phyloP scores from a whole-genome alignment of 2,888 invertebrate genomes.

The Sclerodermus sp. region DNA sequence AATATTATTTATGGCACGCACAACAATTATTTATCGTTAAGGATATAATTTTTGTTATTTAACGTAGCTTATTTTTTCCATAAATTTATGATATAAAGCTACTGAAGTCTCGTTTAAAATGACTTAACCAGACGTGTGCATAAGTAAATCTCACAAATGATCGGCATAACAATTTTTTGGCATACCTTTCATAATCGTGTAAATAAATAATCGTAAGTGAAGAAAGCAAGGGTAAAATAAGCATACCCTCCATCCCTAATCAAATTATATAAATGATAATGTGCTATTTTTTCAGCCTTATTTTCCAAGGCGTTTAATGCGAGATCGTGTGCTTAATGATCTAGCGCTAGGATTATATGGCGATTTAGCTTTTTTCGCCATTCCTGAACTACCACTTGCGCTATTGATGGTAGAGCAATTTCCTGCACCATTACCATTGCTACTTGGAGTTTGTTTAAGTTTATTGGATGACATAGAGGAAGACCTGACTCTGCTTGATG shows the following conservation, averaged over 20 bases:
- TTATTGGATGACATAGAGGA: conserved; percentile 28
- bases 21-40: too few species aligned
- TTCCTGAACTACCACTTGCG: conserved; percentile 22
- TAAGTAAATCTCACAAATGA: too few species aligned
- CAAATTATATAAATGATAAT: not conserved
- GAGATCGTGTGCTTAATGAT: conserved; percentile 50
- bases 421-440: conserved; percentile 15
- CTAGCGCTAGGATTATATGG: conserved; percentile 48
- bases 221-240: conserved; percentile 17
- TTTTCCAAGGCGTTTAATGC: conserved; percentile 52
- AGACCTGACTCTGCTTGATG: conserved; percentile 27
- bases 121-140: too few species aligned
- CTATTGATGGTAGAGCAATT: conserved; percentile 25
- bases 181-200: conserved; percentile 9
- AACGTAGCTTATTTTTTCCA: too few species aligned
- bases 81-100: too few species aligned
- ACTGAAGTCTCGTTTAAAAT: too few species aligned
- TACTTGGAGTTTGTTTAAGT: conserved; percentile 22
- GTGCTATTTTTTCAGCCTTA: conserved; percentile 25
- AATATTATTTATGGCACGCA: too few species aligned
- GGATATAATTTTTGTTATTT: too few species aligned
- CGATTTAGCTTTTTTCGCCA: conserved; percentile 48
- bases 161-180: conserved; percentile 6
- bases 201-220: conserved; percentile 11
- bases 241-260: conserved; percentile 22